These are phyloP conservation scores for Cherax quadricarinatus DNA, from an alignment of 1,140 invertebrate genomes.

Conservation along the genomic window DNA sequence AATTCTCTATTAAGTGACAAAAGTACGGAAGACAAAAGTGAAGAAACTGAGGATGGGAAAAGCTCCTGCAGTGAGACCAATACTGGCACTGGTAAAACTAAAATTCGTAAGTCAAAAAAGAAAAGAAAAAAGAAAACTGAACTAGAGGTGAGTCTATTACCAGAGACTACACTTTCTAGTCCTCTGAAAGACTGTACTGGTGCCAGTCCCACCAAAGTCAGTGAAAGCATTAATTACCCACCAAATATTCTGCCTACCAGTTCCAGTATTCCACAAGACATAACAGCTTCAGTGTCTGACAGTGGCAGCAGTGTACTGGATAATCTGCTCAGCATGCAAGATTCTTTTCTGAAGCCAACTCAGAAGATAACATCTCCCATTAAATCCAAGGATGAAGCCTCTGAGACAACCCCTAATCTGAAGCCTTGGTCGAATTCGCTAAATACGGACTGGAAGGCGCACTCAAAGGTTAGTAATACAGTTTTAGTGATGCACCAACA, in stretches of 20 bases:
- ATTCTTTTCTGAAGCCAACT: slow-evolving; percentile 51
- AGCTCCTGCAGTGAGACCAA: not conserved
- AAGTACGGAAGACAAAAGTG: not conserved
- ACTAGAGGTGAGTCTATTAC: not conserved
- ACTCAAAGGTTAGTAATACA: not conserved
- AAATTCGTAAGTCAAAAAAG: not conserved
- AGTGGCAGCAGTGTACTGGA: slow-evolving; percentile 29
- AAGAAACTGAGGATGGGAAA: not conserved
- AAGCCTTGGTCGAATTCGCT: not conserved
- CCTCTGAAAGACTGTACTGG: not conserved
- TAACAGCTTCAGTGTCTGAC: not conserved
- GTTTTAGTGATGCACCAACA: not conserved
- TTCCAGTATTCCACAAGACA: not conserved
- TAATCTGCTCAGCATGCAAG: slow-evolving; percentile 42
- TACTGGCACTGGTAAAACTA: not conserved
- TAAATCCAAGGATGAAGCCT: not conserved
- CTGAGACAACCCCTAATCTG: not conserved
- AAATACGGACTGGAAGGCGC: not conserved
- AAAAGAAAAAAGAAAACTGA: not conserved
- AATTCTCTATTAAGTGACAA: not conserved
- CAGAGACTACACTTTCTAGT: not conserved
- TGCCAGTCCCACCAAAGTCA: not conserved
- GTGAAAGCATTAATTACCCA: not conserved
- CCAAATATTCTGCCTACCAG: not conserved
- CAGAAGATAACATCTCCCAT: not conserved